Conservation (phyloP, 2,888 invertebrate genomes). For the Caenorhabditis sp. region DNA sequence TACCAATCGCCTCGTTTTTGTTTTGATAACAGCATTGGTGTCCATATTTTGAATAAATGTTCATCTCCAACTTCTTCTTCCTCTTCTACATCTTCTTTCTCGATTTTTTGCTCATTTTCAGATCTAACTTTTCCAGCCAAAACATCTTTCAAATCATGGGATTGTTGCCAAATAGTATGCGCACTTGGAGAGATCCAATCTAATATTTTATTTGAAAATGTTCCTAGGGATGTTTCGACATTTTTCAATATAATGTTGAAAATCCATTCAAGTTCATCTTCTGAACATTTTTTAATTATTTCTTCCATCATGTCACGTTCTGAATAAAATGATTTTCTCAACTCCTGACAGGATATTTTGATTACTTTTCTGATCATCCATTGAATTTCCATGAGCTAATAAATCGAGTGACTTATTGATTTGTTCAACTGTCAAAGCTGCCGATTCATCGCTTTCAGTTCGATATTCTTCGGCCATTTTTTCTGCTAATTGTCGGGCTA, state of each 20-base stretch:
- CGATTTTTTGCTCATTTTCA: background rate
- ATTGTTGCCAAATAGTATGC: slow-evolving; percentile 24
- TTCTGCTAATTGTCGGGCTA: slow-evolving; percentile 28
- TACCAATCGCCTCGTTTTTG: slow-evolving; percentile 43
- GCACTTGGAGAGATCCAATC: slow-evolving; percentile 33
- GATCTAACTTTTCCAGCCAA: slow-evolving; percentile 11
- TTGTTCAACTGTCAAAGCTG: slow-evolving; percentile 17
- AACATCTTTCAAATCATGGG: slow-evolving; percentile 28
- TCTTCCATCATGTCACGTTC: slow-evolving; percentile 25
- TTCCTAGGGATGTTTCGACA: slow-evolving; percentile 42
- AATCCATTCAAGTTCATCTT: slow-evolving; percentile 52
- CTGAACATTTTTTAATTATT: slow-evolving; percentile 36
- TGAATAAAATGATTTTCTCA: slow-evolving; percentile 8
- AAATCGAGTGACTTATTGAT: slow-evolving; percentile 36
- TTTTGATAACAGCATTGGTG: slow-evolving; percentile 37
- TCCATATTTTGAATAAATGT: slow-evolving; percentile 41
- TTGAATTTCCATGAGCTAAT: slow-evolving; percentile 16
- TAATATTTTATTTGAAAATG: slow-evolving; percentile 23
- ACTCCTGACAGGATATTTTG: too few relatives aligned
- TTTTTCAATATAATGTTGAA: slow-evolving; percentile 51
- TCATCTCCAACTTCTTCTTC: slow-evolving; percentile 20
- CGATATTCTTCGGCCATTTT: slow-evolving; percentile 37
- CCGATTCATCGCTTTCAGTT: slow-evolving; percentile 21
- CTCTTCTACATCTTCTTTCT: background rate
- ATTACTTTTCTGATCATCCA: slow-evolving; percentile 21